A percentile compares a stretch with the other conserved stretches of the same genome.
phyloP scores from a whole-genome alignment of 2,113 vertebrate species.

The Corythaeola cristata region DNA sequence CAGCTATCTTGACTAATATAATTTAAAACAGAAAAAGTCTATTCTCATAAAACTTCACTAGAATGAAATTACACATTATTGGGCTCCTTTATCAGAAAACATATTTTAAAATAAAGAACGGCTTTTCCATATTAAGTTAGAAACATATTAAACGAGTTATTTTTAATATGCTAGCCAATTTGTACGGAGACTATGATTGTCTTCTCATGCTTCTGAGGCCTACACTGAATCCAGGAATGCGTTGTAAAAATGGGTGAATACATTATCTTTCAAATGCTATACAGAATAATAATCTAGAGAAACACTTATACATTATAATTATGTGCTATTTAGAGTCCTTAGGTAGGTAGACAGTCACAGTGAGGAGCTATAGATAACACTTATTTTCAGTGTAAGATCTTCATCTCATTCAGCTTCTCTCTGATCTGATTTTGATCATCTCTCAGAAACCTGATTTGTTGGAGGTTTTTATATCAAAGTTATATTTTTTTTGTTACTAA shows the following conservation, averaged over 20 bases:
- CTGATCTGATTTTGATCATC: not conserved
- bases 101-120: not conserved
- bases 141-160: not conserved
- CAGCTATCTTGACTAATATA: not conserved
- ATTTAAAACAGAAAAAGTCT: slow-evolving; percentile 9
- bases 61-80: not conserved
- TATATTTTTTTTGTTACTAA: not conserved
- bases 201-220: not conserved
- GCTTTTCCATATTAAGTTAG: not conserved
- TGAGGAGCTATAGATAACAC: slow-evolving; percentile 10
- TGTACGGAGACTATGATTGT: not conserved
- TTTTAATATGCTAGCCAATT: not conserved
- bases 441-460: not conserved
- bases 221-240: not conserved
- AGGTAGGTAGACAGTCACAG: not conserved
- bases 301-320: not conserved
- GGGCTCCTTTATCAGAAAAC: slow-evolving; percentile 30
- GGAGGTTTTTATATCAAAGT: not conserved
- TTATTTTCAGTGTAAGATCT: slow-evolving; percentile 29
- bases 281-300: slow-evolving; percentile 27
- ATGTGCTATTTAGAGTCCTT: slow-evolving; percentile 6
- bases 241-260: not conserved
- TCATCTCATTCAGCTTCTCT: not conserved
- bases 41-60: not conserved
- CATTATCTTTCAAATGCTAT: not conserved